Conservation (phyloP, 2,797 vertebrate species). For the Mastacembelus armatus region DNA sequence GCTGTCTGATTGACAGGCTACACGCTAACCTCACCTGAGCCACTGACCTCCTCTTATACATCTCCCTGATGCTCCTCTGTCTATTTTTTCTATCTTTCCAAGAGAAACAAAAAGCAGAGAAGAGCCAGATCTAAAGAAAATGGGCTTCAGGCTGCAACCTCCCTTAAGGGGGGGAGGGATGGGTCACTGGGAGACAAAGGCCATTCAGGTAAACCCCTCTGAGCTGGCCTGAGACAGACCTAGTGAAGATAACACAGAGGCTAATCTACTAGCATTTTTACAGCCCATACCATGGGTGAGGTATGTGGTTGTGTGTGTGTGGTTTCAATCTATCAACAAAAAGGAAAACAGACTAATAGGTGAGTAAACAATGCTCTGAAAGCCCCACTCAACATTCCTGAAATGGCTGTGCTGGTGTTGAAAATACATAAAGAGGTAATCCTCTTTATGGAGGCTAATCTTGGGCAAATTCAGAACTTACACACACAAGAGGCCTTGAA, state of each 20-base stretch:
- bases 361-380: constrained; percentile 78
- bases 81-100: constrained; percentile 41
- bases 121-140: constrained; percentile 77
- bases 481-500: constrained; percentile 60
- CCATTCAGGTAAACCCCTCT: constrained; percentile 82
- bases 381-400: constrained; percentile 79
- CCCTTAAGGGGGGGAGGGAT: constrained; percentile 70
- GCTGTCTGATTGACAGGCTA: constrained; percentile 80
- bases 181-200: constrained; percentile 83
- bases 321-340: constrained; percentile 53
- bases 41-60: constrained; percentile 74
- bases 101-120: constrained; percentile 79
- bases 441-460: constrained; percentile 78
- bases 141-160: constrained; percentile 81
- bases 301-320: constrained; percentile 35
- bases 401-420: constrained; percentile 70
- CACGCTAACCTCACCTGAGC: constrained; percentile 78
- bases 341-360: constrained; percentile 75
- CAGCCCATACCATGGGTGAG: constrained; percentile 48
- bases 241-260: constrained; percentile 73
- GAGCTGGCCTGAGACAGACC: constrained; percentile 73
- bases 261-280: constrained; percentile 76
- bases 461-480: constrained; percentile 71
- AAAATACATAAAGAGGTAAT: constrained; percentile 78
- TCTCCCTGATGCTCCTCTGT: constrained; percentile 51